Evolutionary conservation across 2,888 invertebrate species (phyloP).

Genomic region (Macrosiphum euphorbiae): DNA sequence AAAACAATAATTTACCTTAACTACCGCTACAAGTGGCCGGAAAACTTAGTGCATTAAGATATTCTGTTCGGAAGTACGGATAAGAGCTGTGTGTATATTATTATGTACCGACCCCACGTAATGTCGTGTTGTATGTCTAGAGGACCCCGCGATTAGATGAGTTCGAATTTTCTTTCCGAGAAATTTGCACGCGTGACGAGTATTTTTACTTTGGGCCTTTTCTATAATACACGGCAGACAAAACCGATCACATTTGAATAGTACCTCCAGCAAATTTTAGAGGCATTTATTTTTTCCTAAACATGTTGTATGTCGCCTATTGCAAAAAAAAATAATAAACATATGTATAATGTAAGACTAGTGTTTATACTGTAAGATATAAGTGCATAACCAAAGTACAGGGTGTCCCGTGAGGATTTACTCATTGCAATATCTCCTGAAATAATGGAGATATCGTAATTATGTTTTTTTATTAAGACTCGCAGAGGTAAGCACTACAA

Average conservation of each 20-base stretch:
- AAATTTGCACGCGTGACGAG: not conserved
- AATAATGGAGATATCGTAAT: no score
- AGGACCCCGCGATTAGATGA: not conserved
- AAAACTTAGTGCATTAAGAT: constrained; percentile 32
- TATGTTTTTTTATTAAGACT: no score
- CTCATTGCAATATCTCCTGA: no score
- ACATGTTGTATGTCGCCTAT: not conserved
- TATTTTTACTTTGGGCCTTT: not conserved
- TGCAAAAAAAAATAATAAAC: no score
- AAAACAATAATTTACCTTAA: constrained; percentile 53
- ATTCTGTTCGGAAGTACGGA: not conserved
- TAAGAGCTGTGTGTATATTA: not conserved
- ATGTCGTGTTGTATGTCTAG: not conserved
- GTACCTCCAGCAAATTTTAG: not conserved
- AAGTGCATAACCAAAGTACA: not conserved
- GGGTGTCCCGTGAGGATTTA: no score
- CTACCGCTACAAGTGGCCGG: constrained; percentile 33
- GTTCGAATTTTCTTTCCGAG: not conserved
- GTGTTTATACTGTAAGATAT: not conserved
- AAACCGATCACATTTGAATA: not conserved
- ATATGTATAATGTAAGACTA: no score
- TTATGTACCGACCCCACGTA: not conserved
- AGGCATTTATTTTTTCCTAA: not conserved
- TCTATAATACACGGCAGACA: not conserved
- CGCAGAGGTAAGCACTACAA: no score